phyloP scores from a whole-genome alignment of 2,888 invertebrate species.

The Synergus itoensis region DNA sequence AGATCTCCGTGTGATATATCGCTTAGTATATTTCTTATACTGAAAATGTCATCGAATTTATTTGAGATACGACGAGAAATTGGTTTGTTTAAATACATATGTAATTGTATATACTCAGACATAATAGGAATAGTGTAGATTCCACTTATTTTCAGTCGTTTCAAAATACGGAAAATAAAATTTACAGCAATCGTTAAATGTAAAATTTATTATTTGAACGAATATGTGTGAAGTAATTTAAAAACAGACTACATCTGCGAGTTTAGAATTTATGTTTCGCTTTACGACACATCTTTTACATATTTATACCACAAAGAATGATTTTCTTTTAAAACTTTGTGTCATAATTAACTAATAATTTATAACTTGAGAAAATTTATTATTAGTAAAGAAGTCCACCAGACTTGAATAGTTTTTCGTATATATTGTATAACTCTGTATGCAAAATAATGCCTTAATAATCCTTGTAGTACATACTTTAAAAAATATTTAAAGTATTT shows the following conservation, averaged over 20 bases:
- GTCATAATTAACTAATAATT: not conserved
- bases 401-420: too few relatives aligned
- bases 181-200: not conserved
- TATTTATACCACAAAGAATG: not conserved
- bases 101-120: not conserved
- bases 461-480: too few relatives aligned
- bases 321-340: not conserved
- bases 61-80: not conserved
- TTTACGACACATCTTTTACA: not conserved
- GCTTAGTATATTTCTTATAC: not conserved
- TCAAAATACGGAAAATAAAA: not conserved
- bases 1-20: constrained; percentile 14
- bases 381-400: not conserved
- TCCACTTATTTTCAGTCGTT: not conserved
- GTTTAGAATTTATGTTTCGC: not conserved
- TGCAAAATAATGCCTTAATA: too few relatives aligned
- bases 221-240: not conserved
- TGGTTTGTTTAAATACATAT: not conserved
- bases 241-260: not conserved
- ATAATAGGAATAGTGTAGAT: not conserved
- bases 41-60: constrained; percentile 24
- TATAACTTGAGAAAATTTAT: not conserved
- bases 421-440: too few relatives aligned
- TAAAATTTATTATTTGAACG: not conserved
- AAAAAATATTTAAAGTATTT: too few relatives aligned